Evolutionary conservation across 1,140 invertebrate genomes (phyloP), one percentile per base, ranked within the genome.

Genomic region (Penaeus indicus): DNA sequence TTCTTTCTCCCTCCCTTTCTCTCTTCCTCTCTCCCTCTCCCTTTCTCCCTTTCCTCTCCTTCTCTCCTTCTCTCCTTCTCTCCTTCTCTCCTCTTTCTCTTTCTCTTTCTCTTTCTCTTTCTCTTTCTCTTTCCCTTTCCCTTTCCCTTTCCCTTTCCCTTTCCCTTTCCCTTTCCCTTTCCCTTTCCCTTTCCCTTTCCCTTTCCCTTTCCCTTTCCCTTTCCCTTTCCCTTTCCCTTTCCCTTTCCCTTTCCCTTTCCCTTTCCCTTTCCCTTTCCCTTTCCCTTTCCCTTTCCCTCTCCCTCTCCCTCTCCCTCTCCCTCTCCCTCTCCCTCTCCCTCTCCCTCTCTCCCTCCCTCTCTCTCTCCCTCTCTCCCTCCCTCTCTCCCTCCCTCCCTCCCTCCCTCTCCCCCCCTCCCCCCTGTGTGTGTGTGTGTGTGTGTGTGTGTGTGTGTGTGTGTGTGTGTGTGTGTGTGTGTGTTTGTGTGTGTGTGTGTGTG

Each of bases 1-100:
- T n/a, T n/a, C n/a, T n/a, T n/a, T n/a, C n/a, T n/a, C n/a, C n/a
- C n/a, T n/a, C 11, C 8, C 67, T 82, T 54, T 82, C 47, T 82
- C 54, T 82, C 80, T 82, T 54, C 61, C 80, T 61, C 54, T 61
- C 54, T 61, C 54, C 62, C 80, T 82, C 80, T 82, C 54, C 61
- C 80, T 61, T 60, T 61, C 54, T 82, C 54, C 62, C 80, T 82
- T 54, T 82, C 80, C 61, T 54, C 25, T 60, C 61, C 47, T 81
- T 27, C 27, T 22, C 27, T 22, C 27, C 22, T 81, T 60, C 60
- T 60, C 60, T n/a, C 60, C 79, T 81, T n/a, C 60, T 60, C 60
- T 47, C 60, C 79, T 81, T 60, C 61, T 47, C 42, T 47, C 61
- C 80, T 63, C 80, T 82, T 60, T 62, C 80, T 62, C 80, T 82